A percentile compares a stretch with the other conserved stretches of the same genome.
phyloP scores from a whole-genome alignment of 2,797 vertebrate species.

The Melanotaenia maccullochi region DNA sequence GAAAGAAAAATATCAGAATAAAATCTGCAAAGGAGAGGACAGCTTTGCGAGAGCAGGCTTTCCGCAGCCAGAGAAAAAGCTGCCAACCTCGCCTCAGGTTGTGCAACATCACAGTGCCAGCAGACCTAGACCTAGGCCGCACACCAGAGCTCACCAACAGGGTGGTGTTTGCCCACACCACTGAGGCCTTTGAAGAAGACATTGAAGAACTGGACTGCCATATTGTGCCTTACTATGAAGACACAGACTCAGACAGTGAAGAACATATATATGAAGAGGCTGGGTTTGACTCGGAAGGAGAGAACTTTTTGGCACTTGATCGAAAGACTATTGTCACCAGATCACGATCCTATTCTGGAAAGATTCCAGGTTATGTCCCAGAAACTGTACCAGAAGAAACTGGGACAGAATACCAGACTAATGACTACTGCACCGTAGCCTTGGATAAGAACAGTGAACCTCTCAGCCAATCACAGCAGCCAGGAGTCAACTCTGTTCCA shows the following conservation, averaged over 20 bases:
- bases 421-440: constrained; percentile 80
- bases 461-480: constrained; percentile 75
- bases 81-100: constrained; percentile 85
- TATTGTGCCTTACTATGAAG: constrained; percentile 86
- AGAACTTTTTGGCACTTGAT: constrained; percentile 86
- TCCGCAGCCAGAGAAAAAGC: constrained; percentile 75
- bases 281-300: constrained; percentile 84
- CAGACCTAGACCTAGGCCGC: constrained; percentile 79
- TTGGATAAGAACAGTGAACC: constrained; percentile 76
- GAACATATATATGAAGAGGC: constrained; percentile 88
- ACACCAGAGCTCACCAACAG: constrained; percentile 85
- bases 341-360: constrained; percentile 94
- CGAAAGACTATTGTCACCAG: constrained; percentile 87
- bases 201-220: constrained; percentile 87
- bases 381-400: constrained; percentile 97
- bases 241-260: constrained; percentile 83
- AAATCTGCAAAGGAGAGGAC: constrained; percentile 79
- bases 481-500: constrained; percentile 75
- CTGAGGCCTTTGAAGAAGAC: constrained; percentile 86
- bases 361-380: constrained; percentile 91
- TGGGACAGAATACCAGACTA: constrained; percentile 84
- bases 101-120: constrained; percentile 86
- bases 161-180: constrained; percentile 85
- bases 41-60: constrained; percentile 72
- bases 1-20: constrained; percentile 76